A percentile compares a stretch with the other conserved stretches of the same genome.
Conservation (phyloP, 2,888 invertebrate genomes). For the Pocota personata region DNA sequence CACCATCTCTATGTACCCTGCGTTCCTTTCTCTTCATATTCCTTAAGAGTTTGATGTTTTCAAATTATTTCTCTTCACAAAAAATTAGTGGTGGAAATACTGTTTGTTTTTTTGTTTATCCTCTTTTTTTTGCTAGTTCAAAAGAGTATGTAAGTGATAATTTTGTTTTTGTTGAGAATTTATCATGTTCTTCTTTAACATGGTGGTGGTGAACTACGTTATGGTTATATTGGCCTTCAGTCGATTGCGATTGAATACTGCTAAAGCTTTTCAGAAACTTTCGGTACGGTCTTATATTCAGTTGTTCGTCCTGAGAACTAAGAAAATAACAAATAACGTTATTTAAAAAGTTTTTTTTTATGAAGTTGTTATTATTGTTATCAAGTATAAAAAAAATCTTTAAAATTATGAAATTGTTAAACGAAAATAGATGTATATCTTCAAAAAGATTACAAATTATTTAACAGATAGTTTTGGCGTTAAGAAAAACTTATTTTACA, state of each 20-base stretch:
- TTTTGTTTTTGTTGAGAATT: conserved; percentile 60
- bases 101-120: conserved; percentile 27
- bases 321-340: conserved; percentile 32
- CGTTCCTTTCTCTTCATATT: background rate
- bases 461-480: background rate
- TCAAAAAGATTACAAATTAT: background rate
- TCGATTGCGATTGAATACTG: conserved; percentile 53
- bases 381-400: background rate
- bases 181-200: conserved; percentile 48
- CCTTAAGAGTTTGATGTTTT: conserved; percentile 17
- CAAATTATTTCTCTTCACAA: conserved; percentile 2
- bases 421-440: background rate
- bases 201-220: conserved; percentile 63
- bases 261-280: conserved; percentile 73
- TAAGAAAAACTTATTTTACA: background rate
- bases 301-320: conserved; percentile 57
- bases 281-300: conserved; percentile 72
- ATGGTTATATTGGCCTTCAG: conserved; percentile 52
- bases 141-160: conserved; percentile 58
- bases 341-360: conserved; percentile 32
- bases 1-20: background rate
- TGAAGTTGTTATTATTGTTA: background rate
- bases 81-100: conserved; percentile 18
- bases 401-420: background rate
- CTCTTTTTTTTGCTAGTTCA: background rate